phyloP scores from a whole-genome alignment of 1,140 invertebrate species.

The Rhagoletis pomonella region DNA sequence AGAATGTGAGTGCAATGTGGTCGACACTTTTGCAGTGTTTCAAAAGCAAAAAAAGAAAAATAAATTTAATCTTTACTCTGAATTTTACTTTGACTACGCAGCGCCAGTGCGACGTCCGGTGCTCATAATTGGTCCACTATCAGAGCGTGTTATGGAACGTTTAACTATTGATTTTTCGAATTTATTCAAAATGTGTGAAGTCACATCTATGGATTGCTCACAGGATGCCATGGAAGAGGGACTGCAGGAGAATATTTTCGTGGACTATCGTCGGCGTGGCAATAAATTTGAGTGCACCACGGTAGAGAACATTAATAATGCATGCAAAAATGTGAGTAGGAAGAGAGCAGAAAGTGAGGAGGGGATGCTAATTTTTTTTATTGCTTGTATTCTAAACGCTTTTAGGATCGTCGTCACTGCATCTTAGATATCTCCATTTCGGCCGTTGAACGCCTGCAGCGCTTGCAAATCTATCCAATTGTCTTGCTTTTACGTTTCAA shows the following conservation, averaged over 20 bases:
- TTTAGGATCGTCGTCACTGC: constrained; percentile 92
- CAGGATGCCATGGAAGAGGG: constrained; percentile 87
- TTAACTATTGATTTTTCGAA: constrained; percentile 90
- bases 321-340: constrained; percentile 87
- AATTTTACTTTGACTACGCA: constrained; percentile 69
- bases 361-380: too few species aligned
- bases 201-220: constrained; percentile 85
- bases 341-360: not conserved
- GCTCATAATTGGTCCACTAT: constrained; percentile 91
- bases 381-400: not conserved
- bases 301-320: constrained; percentile 87
- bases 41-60: constrained; percentile 16
- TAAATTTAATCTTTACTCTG: not conserved
- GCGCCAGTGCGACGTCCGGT: constrained; percentile 92
- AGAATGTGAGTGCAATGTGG: constrained; percentile 84
- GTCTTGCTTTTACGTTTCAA: constrained; percentile 96
- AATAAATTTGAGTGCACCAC: constrained; percentile 91
- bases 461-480: constrained; percentile 95
- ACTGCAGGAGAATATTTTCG: constrained; percentile 83
- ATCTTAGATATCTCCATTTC: constrained; percentile 92
- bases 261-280: constrained; percentile 90
- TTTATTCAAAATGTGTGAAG: constrained; percentile 87
- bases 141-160: constrained; percentile 92
- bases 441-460: constrained; percentile 93
- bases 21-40: not conserved